Conservation (phyloP, 2,888 invertebrate genomes). For the Lucinisca nassula region DNA sequence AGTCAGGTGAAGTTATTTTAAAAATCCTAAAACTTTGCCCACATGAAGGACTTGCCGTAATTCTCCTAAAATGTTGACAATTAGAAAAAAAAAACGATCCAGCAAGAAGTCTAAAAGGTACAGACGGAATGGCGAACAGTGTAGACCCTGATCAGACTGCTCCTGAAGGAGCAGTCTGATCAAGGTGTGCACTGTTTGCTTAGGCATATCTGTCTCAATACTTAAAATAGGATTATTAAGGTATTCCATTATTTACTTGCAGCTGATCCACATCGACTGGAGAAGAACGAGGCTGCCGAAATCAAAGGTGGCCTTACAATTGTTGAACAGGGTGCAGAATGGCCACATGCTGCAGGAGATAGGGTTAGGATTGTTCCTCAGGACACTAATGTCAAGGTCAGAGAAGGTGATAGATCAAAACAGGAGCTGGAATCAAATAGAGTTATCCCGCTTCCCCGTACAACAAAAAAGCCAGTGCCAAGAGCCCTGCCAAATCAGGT, state of each 20-base stretch:
- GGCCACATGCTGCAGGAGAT: not conserved
- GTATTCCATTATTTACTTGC: not conserved
- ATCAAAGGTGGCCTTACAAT: not conserved
- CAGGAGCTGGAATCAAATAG: constrained; percentile 29
- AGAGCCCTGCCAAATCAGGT: not conserved
- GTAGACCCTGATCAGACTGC: too few species aligned
- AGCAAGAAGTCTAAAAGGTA: too few species aligned
- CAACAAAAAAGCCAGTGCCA: not conserved
- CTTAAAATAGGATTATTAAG: too few species aligned
- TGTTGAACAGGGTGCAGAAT: not conserved
- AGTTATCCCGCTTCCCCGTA: not conserved
- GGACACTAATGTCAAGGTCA: not conserved
- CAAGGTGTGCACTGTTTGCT: too few species aligned
- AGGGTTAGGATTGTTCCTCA: not conserved
- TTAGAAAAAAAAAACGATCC: too few species aligned
- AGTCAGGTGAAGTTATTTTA: too few species aligned
- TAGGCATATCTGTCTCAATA: too few species aligned
- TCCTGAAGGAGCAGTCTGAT: too few species aligned
- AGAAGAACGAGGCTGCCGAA: not conserved
- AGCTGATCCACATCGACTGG: not conserved
- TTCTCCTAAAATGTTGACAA: too few species aligned
- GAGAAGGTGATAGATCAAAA: constrained; percentile 1
- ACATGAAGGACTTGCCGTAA: too few species aligned
- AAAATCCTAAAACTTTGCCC: too few species aligned
- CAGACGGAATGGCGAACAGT: too few species aligned